Base-by-base conservation (phyloP, 2,888 invertebrate genomes). In the Philaethria dido region DNA sequence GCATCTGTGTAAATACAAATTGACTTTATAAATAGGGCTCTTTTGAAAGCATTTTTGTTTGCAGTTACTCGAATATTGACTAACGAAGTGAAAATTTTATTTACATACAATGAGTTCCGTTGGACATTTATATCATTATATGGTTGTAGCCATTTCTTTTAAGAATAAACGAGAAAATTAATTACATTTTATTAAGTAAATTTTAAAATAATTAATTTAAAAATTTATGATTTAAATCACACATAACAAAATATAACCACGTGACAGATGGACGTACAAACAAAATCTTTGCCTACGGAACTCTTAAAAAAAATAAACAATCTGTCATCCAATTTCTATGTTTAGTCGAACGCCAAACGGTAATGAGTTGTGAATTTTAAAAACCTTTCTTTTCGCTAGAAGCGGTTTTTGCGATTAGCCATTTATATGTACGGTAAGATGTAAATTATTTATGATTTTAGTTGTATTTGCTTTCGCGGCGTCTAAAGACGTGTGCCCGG, bases 361-460 rank as follows among this genome's bases (percentile, higher is more conserved):
- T 80, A 81, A 84, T 78, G 77, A 79, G 83, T 85, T 87, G 85
- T 86, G 81, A 83, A 73, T 74, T 77, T 74, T 77, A 75, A 75
- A 78, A 80, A 80, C 72, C 77, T 76, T 79, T 78, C 77, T 77
- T 76, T 83, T 85, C 84, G 87, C 87, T 86, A 68, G 75, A 85
- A 86, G 88, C 84, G 86, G 77, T 78, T 77, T 78, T 85, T 86
- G 79, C 78, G 72, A 80, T 80, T 20, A 52, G 16, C 52, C 80
- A 74, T 74, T 84, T 81, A 79, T 78, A 74, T 73, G 71, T 79
- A 77, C 75, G 75, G 72, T 73, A 77, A 73, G 69, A 64, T 79
- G 70, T 83, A 84, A 85, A 78, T 75, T 85, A 83, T 85, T 85
- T 86, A 84, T 86, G 75, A 73, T 81, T 78, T 83, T 80, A 75